These are phyloP conservation scores for Acridotheres tristis DNA, from an alignment of 2,797 vertebrate species.

Conservation along the genomic window DNA sequence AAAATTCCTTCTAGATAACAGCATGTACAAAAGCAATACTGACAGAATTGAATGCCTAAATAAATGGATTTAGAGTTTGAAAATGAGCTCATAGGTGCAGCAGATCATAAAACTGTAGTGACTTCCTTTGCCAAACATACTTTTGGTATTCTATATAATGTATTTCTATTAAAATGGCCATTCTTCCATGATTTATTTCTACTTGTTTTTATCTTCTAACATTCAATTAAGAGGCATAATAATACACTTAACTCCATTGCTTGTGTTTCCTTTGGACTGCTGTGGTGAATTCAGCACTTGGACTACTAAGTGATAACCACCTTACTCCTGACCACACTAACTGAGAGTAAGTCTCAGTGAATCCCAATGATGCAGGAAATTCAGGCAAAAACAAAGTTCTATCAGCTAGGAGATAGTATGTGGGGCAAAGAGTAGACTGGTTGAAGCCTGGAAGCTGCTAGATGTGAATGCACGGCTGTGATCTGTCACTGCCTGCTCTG, in stretches of 20 bases:
- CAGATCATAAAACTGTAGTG: background rate
- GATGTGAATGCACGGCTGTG: background rate
- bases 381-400: background rate
- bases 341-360: background rate
- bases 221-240: background rate
- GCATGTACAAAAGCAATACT: background rate
- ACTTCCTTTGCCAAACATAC: background rate
- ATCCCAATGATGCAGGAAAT: background rate
- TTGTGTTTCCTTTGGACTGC: background rate
- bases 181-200: background rate
- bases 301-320: background rate
- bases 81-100: background rate
- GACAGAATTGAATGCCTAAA: background rate
- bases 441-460: background rate
- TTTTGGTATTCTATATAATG: background rate
- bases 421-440: background rate
- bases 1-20: background rate
- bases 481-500: background rate
- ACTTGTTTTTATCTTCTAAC: background rate
- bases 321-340: background rate
- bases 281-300: background rate
- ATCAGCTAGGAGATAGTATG: background rate
- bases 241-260: background rate
- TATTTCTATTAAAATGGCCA: background rate
- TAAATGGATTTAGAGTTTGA: background rate